Percentiles rank a stretch among this genome's conserved stretches.
Conservation (phyloP, 2,888 invertebrate species). For the Drosophila rubida region DNA sequence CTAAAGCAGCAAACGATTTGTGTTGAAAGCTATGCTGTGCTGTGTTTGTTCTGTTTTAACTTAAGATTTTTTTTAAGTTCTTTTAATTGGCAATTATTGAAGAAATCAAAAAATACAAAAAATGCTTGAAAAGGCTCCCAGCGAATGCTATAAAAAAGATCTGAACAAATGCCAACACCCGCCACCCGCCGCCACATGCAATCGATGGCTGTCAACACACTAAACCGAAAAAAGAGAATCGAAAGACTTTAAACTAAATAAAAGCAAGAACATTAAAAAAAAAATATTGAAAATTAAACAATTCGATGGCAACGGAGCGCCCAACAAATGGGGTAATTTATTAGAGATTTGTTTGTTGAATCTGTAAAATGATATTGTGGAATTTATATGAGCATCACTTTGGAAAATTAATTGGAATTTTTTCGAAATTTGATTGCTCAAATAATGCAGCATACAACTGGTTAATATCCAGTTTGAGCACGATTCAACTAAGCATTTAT, state of each 20-base stretch:
- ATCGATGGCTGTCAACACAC: slow-evolving; percentile 70
- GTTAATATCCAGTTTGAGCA: slow-evolving; percentile 1
- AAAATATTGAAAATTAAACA: slow-evolving; percentile 47
- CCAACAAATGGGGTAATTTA: slow-evolving; percentile 31
- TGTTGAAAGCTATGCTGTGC: slow-evolving; percentile 71
- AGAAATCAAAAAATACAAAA: slow-evolving; percentile 27
- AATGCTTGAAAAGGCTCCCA: slow-evolving; percentile 54
- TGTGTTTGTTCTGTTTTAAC: slow-evolving; percentile 70
- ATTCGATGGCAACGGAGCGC: slow-evolving; percentile 25
- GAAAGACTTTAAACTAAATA: slow-evolving; percentile 36
- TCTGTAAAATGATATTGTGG: slow-evolving; percentile 34
- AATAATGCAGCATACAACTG: slow-evolving; percentile 2
- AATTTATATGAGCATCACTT: slow-evolving; percentile 32
- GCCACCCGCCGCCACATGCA: slow-evolving; percentile 48
- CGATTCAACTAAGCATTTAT: neutral
- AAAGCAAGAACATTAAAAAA: slow-evolving; percentile 29
- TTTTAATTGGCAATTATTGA: slow-evolving; percentile 67
- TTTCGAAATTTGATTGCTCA: slow-evolving; percentile 3
- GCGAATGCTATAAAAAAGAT: slow-evolving; percentile 60
- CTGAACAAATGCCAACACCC: slow-evolving; percentile 40
- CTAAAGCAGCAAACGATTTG: slow-evolving; percentile 47
- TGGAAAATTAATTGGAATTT: slow-evolving; percentile 4
- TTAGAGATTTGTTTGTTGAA: slow-evolving; percentile 27
- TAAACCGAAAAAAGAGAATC: slow-evolving; percentile 33
- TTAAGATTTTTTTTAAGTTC: slow-evolving; percentile 56